A percentile compares a stretch with the other conserved stretches of the same genome.
Evolutionary conservation across 2,113 vertebrate species (phyloP).

Genomic region (Hydropotes inermis): DNA sequence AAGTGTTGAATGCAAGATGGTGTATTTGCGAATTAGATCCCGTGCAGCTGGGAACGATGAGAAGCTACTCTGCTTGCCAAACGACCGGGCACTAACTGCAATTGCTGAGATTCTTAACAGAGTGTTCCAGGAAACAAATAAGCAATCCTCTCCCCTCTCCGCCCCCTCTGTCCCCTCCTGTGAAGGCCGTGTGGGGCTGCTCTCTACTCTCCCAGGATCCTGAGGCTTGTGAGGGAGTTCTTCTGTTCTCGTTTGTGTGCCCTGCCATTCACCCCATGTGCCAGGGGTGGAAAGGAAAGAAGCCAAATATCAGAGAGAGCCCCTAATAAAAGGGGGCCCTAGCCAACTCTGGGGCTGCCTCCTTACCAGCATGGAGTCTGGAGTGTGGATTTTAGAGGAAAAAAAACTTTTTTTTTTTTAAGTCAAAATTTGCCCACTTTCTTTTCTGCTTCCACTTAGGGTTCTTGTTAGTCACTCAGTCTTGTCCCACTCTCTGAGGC

Average conservation of each 20-base stretch:
- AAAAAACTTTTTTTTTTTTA: neutral
- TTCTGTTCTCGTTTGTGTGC: neutral
- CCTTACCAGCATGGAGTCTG: neutral
- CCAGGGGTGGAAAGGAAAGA: neutral
- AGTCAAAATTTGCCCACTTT: neutral
- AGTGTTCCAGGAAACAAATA: constrained; percentile 65
- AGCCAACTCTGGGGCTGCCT: neutral
- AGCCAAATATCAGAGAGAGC: neutral
- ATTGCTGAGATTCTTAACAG: constrained; percentile 62
- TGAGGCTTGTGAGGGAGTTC: neutral
- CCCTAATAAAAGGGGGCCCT: neutral
- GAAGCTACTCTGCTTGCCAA: constrained; percentile 48
- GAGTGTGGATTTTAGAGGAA: neutral
- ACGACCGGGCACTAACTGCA: constrained; percentile 49
- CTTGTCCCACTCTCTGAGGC: neutral
- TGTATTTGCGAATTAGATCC: constrained; percentile 60
- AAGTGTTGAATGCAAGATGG: constrained; percentile 70
- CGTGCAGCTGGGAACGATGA: constrained; percentile 59
- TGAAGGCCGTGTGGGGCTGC: neutral
- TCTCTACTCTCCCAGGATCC: neutral
- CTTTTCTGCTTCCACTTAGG: neutral
- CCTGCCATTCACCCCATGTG: neutral
- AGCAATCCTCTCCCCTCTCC: constrained; percentile 16
- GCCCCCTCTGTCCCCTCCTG: neutral
- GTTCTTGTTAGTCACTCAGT: neutral